Percentiles rank a stretch among this genome's conserved stretches.
phyloP scores from a whole-genome alignment of 2,113 vertebrate genomes.

The Verasper variegatus region DNA sequence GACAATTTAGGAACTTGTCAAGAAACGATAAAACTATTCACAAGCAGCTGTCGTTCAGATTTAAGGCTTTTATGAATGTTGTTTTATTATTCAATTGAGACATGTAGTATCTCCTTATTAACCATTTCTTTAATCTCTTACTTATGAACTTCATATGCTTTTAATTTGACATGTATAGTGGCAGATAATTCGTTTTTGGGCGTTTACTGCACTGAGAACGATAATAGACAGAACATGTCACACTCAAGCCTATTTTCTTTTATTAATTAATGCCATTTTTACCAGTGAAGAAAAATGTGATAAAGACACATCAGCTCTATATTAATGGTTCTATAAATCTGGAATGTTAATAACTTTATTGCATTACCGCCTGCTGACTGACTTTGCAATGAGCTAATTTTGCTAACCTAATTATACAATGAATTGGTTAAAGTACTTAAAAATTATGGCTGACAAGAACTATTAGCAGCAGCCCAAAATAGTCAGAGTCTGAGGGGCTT shows the following conservation, averaged over 20 bases:
- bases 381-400: constrained; percentile 84
- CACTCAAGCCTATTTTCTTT: constrained; percentile 46
- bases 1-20: neutral
- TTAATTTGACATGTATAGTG: constrained; percentile 8
- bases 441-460: constrained; percentile 84
- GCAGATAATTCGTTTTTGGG: constrained; percentile 27
- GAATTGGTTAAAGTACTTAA: constrained; percentile 88
- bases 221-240: constrained; percentile 28
- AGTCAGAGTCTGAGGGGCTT: constrained; percentile 75
- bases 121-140: neutral
- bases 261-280: constrained; percentile 65
- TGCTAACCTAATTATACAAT: constrained; percentile 86
- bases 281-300: constrained; percentile 63
- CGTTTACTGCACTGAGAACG: constrained; percentile 11
- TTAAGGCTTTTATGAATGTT: neutral
- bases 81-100: neutral
- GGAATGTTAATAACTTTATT: constrained; percentile 86
- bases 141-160: constrained; percentile 1
- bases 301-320: constrained; percentile 68
- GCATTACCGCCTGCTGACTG: constrained; percentile 81
- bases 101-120: neutral
- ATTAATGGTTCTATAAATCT: constrained; percentile 79
- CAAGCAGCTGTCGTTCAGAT: neutral
- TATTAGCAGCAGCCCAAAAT: constrained; percentile 81
- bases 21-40: neutral